Evolutionary conservation across 2,113 vertebrate genomes (phyloP), one percentile per base, ranked within the genome.

Genomic region (Phaethon lepturus): DNA sequence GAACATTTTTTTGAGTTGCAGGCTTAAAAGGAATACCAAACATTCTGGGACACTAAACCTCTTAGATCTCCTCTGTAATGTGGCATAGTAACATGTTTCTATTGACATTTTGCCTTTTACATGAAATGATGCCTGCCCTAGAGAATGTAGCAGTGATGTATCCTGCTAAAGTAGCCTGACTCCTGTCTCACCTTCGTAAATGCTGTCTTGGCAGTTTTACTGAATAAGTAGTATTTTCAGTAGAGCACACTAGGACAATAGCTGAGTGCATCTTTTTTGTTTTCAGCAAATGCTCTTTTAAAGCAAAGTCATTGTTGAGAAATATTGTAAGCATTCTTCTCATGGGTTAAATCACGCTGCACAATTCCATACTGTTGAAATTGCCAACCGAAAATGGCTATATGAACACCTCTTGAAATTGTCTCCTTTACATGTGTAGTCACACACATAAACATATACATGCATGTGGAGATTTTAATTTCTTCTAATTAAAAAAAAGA

Each of bases 1-100:
- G 89, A 92, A 84, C 58, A 25, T 73, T 91, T 86, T 64, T 88
- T 38, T 17, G 59, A 82, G 74, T 72, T 95, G 49, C 86, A 88
- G 86, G 77, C 93, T 97, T 97, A 93, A 97, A 96, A 97, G 93
- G 93, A 97, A 98, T 96, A 78, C 95, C 96, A 96, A 89, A 78
- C 97, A 97, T 98, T 97, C 95, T 92, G 71, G 79, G 69, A 96
- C 94, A 93, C 76, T 93, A 97, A 98, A 96, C 69, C 88, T 96
- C 92, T 97, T 89, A 96, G 92, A 95, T 97, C 94, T 95, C 62
- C 89, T 80, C 79, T 87, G 93, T 80, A 93, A 93, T 66, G 90
- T 93, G 87, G 86, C 40, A 6, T 14, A 87, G 84, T 92, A 96
- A 93, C 59, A 74, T 62, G 87, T 68, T 95, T 90, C 88, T 96